Evolutionary conservation across 2,888 invertebrate species (phyloP), one percentile per base, ranked within the genome.

Genomic region (Acanthosepion pharaonis): DNA sequence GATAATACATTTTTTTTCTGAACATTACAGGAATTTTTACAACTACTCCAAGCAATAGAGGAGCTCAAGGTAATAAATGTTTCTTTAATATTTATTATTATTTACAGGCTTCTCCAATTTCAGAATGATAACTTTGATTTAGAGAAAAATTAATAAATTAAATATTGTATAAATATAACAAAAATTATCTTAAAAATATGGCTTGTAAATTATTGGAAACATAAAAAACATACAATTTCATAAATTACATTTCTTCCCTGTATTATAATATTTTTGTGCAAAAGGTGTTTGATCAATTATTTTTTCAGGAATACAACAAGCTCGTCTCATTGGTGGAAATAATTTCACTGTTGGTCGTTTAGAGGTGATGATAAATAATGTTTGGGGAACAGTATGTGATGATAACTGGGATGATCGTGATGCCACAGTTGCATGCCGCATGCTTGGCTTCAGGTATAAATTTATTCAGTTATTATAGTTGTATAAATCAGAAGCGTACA

Each of bases 361-460:
- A 28, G 92, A 92, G 49, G 51, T 92, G 23, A 20, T 28, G 25
- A 49, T 92, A 11, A 92, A 92, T 51, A 92, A 92, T 33, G 25
- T 8, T 5, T 92, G 92, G 92, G 92, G 92, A 9, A 49, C 23
- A 8, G 51, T 92, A 25, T 92, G 92, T 48, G 92, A 92, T 48
- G 51, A 92, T 42, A 51, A 51, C 92, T 92, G 92, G 92, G 51
- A 48, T 49, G 92, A 92, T 51, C 48, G 51, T 28, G 92, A 92
- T 48, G 92, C 92, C 3, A 48, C 48, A 49, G 92, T 49, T 92
- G 92, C 51, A 23, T 92, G 92, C 20, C 48, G 51, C 3, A 92
- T 92, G 92, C 92, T 92, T 3, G 92, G 92, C 5, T 92, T 49
- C 51, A 92, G 49, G 92, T 92, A 92, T 64, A 64, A 23, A 64